Evolutionary conservation across 2,113 vertebrate species (phyloP).

Genomic region (Mormyrus lacerda): DNA sequence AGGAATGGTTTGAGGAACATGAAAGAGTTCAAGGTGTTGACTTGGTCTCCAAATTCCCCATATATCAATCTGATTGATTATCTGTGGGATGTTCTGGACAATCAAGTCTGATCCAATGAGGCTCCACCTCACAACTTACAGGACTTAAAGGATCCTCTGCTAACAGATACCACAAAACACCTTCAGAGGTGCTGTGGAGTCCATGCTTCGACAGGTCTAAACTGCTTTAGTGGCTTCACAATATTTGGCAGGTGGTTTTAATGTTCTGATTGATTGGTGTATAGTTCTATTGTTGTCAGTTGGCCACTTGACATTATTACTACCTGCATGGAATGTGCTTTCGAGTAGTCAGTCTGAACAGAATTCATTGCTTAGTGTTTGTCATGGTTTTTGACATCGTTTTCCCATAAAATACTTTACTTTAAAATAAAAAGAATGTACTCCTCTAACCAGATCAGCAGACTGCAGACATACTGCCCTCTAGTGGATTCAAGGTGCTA

Average conservation of each 20-base stretch:
- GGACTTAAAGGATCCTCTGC: not conserved
- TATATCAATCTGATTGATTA: too few species aligned
- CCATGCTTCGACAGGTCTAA: not conserved
- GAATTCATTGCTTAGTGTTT: not conserved
- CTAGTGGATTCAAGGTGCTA: not conserved
- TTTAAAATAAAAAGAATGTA: not conserved
- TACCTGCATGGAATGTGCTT: not conserved
- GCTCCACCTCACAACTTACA: too few species aligned
- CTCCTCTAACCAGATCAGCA: not conserved
- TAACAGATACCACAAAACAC: not conserved
- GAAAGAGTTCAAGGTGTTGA: too few species aligned
- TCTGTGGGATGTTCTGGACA: too few species aligned
- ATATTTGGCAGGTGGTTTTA: not conserved
- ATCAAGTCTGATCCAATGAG: too few species aligned
- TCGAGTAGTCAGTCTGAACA: not conserved
- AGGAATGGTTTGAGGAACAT: too few species aligned
- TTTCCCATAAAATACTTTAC: not conserved
- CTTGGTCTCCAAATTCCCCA: too few species aligned
- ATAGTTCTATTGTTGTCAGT: not conserved
- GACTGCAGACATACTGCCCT: not conserved
- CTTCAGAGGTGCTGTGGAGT: not conserved
- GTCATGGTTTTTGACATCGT: not conserved
- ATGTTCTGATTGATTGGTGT: not conserved
- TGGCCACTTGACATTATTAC: not conserved
- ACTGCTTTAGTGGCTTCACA: not conserved